These are phyloP conservation scores for Syritta pipiens DNA, from an alignment of 2,888 invertebrate genomes.

Conservation along the genomic window DNA sequence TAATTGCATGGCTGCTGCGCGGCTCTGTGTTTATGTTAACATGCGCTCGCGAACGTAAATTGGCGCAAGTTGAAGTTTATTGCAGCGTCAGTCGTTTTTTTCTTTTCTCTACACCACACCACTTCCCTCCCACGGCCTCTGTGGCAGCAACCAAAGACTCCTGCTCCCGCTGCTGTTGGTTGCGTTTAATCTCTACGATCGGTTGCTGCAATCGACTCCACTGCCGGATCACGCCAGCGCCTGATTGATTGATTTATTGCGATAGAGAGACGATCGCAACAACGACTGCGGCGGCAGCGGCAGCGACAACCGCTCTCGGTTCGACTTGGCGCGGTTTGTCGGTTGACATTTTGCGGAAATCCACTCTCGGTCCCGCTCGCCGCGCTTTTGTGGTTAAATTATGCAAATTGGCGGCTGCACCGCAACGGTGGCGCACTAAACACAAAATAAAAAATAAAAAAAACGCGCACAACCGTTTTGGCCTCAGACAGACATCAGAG, in stretches of 20 bases:
- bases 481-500: no score
- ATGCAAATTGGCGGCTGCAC: constrained; percentile 41
- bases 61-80: constrained; percentile 65
- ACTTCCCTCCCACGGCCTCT: constrained; percentile 4
- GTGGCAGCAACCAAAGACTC: neutral
- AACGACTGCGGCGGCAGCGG: no score
- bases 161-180: neutral
- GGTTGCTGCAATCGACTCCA: constrained; percentile 22
- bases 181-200: constrained; percentile 52
- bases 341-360: constrained; percentile 45
- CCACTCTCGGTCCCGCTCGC: neutral
- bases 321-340: constrained; percentile 13
- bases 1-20: constrained; percentile 53
- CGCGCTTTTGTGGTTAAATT: constrained; percentile 22
- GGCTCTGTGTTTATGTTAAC: constrained; percentile 51
- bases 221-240: constrained; percentile 28
- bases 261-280: constrained; percentile 46
- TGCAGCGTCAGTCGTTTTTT: constrained; percentile 43
- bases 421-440: neutral
- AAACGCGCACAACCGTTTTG: constrained; percentile 1
- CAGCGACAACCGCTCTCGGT: no score
- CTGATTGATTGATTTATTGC: constrained; percentile 66
- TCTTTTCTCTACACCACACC: neutral
- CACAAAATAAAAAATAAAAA: neutral
- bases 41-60: constrained; percentile 63